Evolutionary conservation across 2,888 invertebrate species (phyloP).

Genomic region (Stramonita haemastoma): DNA sequence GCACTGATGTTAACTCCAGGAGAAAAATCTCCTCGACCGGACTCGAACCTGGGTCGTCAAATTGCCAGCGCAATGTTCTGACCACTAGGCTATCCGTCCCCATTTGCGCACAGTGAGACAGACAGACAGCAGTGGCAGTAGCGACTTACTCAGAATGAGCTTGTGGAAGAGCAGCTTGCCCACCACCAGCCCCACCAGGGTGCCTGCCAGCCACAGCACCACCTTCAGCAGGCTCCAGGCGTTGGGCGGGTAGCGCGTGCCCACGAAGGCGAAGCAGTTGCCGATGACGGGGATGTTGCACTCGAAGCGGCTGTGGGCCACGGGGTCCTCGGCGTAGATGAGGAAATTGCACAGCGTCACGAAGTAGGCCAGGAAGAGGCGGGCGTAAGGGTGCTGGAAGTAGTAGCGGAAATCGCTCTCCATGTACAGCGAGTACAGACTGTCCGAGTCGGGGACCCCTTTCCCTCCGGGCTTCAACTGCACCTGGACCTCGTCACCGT

Average conservation of each 20-base stretch:
- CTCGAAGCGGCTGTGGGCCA: slow-evolving; percentile 79
- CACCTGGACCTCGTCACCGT: no score
- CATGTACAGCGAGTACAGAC: slow-evolving; percentile 76
- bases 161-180: slow-evolving; percentile 79
- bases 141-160: slow-evolving; percentile 77
- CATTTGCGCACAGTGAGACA: no score
- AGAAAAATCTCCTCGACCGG: no score
- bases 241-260: slow-evolving; percentile 79
- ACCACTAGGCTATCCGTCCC: no score
- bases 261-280: slow-evolving; percentile 79
- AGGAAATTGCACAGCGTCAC: slow-evolving; percentile 80
- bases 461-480: slow-evolving; percentile 41
- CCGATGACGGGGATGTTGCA: slow-evolving; percentile 79
- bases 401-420: slow-evolving; percentile 79
- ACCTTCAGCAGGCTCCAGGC: slow-evolving; percentile 75
- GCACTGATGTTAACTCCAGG: no score
- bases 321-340: slow-evolving; percentile 80
- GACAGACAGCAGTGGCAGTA: not conserved
- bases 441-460: slow-evolving; percentile 72
- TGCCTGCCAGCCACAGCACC: slow-evolving; percentile 78
- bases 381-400: slow-evolving; percentile 80
- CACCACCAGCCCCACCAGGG: slow-evolving; percentile 77
- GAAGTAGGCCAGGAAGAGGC: slow-evolving; percentile 79
- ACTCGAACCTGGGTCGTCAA: no score
- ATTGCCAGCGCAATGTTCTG: no score